phyloP scores from a whole-genome alignment of 2,797 vertebrate species.

The Pangasius macronema region DNA sequence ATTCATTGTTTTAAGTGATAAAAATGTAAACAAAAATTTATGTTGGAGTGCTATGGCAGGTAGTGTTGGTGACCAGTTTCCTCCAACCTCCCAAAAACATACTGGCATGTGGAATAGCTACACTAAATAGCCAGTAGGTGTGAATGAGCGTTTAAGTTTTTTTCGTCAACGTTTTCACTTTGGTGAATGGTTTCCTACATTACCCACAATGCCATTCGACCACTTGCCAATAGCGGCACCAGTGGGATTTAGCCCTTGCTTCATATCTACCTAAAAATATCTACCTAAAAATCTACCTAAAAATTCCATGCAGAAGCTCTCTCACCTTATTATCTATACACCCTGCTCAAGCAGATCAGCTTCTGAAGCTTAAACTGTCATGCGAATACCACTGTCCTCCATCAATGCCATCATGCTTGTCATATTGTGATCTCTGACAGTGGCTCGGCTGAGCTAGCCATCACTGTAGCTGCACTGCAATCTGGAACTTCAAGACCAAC shows the following conservation, averaged over 20 bases:
- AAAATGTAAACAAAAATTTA: not conserved
- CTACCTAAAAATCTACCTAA: not conserved
- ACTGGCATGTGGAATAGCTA: not conserved
- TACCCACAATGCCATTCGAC: not conserved
- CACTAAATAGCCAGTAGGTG: not conserved
- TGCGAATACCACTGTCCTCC: not conserved
- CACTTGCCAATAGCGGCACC: not conserved
- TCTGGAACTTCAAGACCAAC: not conserved
- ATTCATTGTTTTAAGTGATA: not conserved
- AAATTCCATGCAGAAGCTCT: not conserved
- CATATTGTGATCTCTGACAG: not conserved
- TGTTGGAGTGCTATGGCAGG: not conserved
- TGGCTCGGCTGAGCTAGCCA: too few species aligned
- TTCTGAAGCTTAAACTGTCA: not conserved
- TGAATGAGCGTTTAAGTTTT: too few species aligned
- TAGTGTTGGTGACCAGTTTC: not conserved
- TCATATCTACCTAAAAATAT: not conserved
- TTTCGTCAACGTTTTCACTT: not conserved
- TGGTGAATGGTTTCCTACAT: not conserved
- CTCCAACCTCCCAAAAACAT: not conserved
- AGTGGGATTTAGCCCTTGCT: not conserved
- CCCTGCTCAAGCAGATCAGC: not conserved
- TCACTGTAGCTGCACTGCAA: not conserved
- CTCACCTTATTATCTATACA: not conserved
- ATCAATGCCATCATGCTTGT: not conserved